Evolutionary conservation across 1,140 invertebrate genomes (phyloP).

Genomic region (Drosophila tani): DNA sequence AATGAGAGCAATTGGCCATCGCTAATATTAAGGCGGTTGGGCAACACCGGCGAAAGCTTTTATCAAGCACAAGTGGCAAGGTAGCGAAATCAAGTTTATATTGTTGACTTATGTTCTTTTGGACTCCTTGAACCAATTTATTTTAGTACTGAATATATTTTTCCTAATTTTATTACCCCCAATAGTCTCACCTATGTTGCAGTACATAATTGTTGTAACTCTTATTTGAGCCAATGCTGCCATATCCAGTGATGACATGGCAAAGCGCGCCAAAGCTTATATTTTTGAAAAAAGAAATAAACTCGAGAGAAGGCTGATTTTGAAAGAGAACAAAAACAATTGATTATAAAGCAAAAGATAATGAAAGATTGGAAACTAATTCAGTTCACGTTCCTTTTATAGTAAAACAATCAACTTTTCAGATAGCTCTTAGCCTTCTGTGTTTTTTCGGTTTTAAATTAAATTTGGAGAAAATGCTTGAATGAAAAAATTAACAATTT

Average conservation of each 20-base stretch:
- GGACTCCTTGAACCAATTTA: not conserved
- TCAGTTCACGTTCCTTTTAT: not conserved
- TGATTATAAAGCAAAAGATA: not conserved
- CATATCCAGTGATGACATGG: not conserved
- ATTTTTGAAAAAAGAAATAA: too few relatives aligned
- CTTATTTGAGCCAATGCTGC: not conserved
- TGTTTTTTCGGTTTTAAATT: too few relatives aligned
- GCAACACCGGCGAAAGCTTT: not conserved
- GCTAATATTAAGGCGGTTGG: not conserved
- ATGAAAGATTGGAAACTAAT: constrained; percentile 8
- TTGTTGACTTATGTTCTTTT: not conserved
- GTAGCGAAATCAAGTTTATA: too few relatives aligned
- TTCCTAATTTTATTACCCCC: not conserved
- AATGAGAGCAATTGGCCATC: not conserved
- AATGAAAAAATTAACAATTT: constrained; percentile 64
- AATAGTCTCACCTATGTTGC: not conserved
- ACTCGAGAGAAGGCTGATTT: too few relatives aligned
- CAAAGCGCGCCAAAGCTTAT: not conserved
- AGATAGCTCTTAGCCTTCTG: too few relatives aligned
- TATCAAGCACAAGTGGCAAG: not conserved
- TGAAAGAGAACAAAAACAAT: not conserved
- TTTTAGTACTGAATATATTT: not conserved
- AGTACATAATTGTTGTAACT: not conserved
- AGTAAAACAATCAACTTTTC: too few relatives aligned
- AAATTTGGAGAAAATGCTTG: constrained; percentile 15